These are phyloP conservation scores for Semaprochilodus insignis DNA, from an alignment of 2,797 vertebrate species.

Conservation along the genomic window DNA sequence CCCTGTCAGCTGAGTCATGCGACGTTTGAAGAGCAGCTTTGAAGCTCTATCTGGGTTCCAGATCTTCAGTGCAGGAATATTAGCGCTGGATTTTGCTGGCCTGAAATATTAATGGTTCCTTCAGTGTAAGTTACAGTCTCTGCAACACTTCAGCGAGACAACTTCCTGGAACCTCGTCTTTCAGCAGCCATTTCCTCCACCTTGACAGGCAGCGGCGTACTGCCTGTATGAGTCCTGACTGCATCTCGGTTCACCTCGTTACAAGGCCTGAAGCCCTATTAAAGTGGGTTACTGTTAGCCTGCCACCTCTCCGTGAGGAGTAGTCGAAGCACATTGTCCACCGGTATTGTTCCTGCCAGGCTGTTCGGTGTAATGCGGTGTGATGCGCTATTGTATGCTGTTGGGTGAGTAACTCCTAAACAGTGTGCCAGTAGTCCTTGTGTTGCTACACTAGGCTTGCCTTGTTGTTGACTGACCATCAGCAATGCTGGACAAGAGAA, in stretches of 20 bases:
- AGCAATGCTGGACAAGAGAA: neutral
- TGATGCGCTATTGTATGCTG: slow-evolving; percentile 4
- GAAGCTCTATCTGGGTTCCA: neutral
- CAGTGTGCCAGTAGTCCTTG: neutral
- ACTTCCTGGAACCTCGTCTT: slow-evolving; percentile 7
- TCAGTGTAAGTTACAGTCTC: neutral
- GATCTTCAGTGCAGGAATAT: neutral
- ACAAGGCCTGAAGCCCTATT: slow-evolving; percentile 22
- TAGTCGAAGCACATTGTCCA: neutral
- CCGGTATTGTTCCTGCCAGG: neutral
- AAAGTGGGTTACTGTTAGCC: slow-evolving; percentile 24
- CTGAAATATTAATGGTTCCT: slow-evolving; percentile 27
- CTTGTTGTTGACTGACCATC: neutral
- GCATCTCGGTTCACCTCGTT: slow-evolving; percentile 3
- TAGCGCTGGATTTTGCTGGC: slow-evolving; percentile 9
- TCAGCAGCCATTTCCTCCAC: slow-evolving; percentile 3
- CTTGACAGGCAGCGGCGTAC: neutral
- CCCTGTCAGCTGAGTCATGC: slow-evolving; percentile 13
- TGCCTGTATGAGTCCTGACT: slow-evolving; percentile 5
- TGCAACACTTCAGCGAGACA: neutral
- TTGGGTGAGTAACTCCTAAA: neutral
- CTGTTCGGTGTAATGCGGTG: slow-evolving; percentile 7
- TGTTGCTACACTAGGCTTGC: neutral
- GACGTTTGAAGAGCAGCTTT: slow-evolving; percentile 4
- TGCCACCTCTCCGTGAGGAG: neutral